These are phyloP conservation scores for Siniperca undulata DNA, from an alignment of 2,797 vertebrate genomes.

Conservation along the genomic window DNA sequence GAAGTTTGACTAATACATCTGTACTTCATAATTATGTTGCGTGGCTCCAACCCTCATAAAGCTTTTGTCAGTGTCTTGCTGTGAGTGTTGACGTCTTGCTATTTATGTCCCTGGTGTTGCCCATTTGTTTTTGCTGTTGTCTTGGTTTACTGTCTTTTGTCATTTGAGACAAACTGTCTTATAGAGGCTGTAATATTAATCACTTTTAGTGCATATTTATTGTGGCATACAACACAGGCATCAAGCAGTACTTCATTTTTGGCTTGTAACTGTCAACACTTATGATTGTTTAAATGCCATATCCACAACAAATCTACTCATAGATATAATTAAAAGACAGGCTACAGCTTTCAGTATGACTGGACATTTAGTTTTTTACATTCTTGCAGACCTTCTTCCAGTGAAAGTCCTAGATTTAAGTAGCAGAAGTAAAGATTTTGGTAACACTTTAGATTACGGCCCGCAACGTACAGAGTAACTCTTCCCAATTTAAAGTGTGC, in stretches of 20 bases:
- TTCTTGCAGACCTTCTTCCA: not conserved
- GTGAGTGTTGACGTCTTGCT: constrained; percentile 64
- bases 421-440: not conserved
- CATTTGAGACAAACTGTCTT: constrained; percentile 56
- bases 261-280: constrained; percentile 31
- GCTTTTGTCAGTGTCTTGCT: constrained; percentile 64
- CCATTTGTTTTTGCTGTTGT: constrained; percentile 63
- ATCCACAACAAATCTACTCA: not conserved
- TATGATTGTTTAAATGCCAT: constrained; percentile 24
- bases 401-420: not conserved
- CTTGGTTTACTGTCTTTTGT: constrained; percentile 66
- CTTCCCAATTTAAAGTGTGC: too few species aligned
- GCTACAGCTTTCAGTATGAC: not conserved
- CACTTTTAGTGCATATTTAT: constrained; percentile 45
- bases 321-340: constrained; percentile 15
- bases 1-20: constrained; percentile 70
- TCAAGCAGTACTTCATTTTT: constrained; percentile 20
- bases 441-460: too few species aligned
- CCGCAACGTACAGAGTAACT: too few species aligned
- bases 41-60: constrained; percentile 60
- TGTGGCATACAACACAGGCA: constrained; percentile 22
- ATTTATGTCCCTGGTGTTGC: constrained; percentile 68
- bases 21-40: constrained; percentile 72
- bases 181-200: constrained; percentile 58
- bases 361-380: not conserved